These are phyloP conservation scores for Myiozetetes cayanensis DNA, from an alignment of 2,113 vertebrate species.

Conservation along the genomic window DNA sequence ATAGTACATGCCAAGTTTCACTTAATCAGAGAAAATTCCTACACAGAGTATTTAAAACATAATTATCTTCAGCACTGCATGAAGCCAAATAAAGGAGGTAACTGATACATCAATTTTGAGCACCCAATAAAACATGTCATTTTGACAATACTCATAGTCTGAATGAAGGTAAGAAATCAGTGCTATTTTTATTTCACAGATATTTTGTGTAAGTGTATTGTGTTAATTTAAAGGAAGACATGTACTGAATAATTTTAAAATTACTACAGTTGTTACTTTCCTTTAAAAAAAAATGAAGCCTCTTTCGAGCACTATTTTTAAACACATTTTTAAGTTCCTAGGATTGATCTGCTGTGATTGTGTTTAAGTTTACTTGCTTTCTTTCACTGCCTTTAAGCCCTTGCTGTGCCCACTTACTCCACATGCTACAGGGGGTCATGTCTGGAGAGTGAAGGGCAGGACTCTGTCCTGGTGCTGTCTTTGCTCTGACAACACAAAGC, in stretches of 20 bases:
- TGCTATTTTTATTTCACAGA: background rate
- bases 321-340: background rate
- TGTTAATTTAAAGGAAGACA: background rate
- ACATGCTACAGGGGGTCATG: rapidly evolving
- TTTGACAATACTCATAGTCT: background rate
- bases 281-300: background rate
- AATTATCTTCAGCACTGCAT: background rate
- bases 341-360: background rate
- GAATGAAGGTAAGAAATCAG: background rate
- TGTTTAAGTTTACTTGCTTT: background rate
- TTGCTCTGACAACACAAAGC: background rate
- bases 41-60: background rate
- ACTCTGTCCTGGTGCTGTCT: background rate
- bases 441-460: background rate
- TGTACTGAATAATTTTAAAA: background rate
- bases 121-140: background rate
- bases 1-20: background rate
- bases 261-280: background rate
- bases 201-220: background rate
- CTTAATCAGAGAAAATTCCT: background rate
- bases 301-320: background rate
- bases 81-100: background rate
- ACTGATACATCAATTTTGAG: background rate
- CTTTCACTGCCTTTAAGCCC: background rate
- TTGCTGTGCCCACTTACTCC: background rate